Conservation (phyloP, 2,797 vertebrate species). For the Caiman crocodilus region DNA sequence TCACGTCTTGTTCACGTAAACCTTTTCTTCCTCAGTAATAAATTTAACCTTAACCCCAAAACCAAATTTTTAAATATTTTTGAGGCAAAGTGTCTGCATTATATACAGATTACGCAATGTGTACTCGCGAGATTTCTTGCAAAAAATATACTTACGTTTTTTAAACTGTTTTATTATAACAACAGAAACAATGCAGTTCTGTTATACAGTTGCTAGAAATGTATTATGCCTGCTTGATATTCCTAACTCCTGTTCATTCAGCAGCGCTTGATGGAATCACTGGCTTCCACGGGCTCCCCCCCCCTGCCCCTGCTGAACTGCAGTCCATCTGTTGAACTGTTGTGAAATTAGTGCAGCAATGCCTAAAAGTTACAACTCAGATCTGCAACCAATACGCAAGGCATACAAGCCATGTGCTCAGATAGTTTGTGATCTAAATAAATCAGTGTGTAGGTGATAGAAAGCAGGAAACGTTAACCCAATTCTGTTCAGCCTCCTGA, state of each 20-base stretch:
- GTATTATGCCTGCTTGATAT: background rate
- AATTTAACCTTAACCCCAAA: background rate
- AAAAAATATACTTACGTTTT: background rate
- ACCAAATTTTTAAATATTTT: background rate
- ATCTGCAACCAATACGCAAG: background rate
- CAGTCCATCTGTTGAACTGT: background rate
- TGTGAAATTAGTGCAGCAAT: constrained; percentile 50
- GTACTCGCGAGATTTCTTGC: background rate
- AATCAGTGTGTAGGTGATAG: background rate
- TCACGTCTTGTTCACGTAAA: constrained; percentile 3
- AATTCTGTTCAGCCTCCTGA: background rate
- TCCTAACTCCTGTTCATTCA: background rate
- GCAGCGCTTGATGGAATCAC: background rate
- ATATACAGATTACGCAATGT: background rate
- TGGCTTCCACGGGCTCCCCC: background rate
- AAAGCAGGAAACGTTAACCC: background rate
- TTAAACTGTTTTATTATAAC: background rate
- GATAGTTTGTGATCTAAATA: background rate
- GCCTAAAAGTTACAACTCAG: constrained; percentile 6
- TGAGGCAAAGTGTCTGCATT: background rate
- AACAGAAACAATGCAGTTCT: background rate
- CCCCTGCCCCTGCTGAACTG: background rate
- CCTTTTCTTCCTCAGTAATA: background rate
- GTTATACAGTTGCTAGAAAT: background rate
- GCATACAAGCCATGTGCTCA: background rate